These are phyloP conservation scores for Phengaris arion DNA, from an alignment of 2,888 invertebrate genomes.

Conservation along the genomic window DNA sequence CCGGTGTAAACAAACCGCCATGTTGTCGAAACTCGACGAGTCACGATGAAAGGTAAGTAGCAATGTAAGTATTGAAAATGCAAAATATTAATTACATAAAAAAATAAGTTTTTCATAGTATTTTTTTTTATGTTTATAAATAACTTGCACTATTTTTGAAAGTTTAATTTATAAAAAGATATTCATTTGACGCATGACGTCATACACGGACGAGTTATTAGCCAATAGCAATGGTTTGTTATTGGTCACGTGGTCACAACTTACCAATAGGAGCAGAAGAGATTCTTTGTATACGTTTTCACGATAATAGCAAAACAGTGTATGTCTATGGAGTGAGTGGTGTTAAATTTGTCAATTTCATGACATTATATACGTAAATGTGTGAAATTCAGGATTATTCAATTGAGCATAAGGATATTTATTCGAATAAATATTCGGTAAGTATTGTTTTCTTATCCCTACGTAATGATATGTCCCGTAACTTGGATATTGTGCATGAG, in stretches of 20 bases:
- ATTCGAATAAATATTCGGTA: slow-evolving; percentile 84
- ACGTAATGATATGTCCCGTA: slow-evolving; percentile 39
- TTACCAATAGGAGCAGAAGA: slow-evolving; percentile 70
- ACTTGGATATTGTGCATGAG: slow-evolving; percentile 51
- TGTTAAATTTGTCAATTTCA: slow-evolving; percentile 76
- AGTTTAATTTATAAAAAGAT: slow-evolving; percentile 40
- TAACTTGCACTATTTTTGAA: not conserved
- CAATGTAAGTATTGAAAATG: slow-evolving; percentile 42
- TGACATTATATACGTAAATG: slow-evolving; percentile 79
- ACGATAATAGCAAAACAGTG: slow-evolving; percentile 74
- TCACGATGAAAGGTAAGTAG: slow-evolving; percentile 54
- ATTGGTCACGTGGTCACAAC: slow-evolving; percentile 73
- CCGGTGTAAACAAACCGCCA: slow-evolving; percentile 81
- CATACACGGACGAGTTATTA: slow-evolving; percentile 43
- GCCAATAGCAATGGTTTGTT: slow-evolving; percentile 65
- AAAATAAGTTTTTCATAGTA: slow-evolving; percentile 7
- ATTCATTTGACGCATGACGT: slow-evolving; percentile 54
- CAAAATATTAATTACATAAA: slow-evolving; percentile 19
- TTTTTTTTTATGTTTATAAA: not conserved
- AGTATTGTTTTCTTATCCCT: slow-evolving; percentile 59
- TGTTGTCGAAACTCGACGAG: slow-evolving; percentile 67
- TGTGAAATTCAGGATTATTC: slow-evolving; percentile 86
- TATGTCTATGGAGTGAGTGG: slow-evolving; percentile 77
- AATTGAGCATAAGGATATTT: slow-evolving; percentile 83
- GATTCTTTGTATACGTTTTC: slow-evolving; percentile 80